These are phyloP conservation scores for Cricetomys ansorgei DNA, from an alignment of 2,113 vertebrate species.

Conservation along the genomic window DNA sequence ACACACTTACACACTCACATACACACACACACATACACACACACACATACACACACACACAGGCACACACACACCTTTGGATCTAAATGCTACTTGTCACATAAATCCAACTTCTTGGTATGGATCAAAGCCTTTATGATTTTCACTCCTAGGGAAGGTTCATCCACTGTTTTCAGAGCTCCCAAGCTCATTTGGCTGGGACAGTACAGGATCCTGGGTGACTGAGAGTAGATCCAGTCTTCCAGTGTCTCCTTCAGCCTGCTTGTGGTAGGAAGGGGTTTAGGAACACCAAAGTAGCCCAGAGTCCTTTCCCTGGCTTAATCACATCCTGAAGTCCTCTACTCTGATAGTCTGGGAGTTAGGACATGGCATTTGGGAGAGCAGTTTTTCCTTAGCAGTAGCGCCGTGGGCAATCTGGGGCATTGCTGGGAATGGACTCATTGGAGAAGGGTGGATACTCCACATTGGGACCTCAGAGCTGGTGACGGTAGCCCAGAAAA, in stretches of 20 bases:
- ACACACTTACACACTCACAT: not conserved
- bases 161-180: not conserved
- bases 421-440: not conserved
- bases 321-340: not conserved
- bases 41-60: not conserved
- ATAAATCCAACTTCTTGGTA: not conserved
- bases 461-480: not conserved
- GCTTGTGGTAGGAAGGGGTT: not conserved
- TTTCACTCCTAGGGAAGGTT: not conserved
- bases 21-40: not conserved
- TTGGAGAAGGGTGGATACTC: not conserved
- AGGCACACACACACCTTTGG: too few species aligned
- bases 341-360: rapidly evolving
- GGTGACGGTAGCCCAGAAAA: too few species aligned
- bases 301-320: not conserved
- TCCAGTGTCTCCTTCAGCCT: not conserved
- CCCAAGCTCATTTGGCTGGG: not conserved
- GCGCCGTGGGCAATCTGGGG: too few species aligned
- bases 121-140: not conserved
- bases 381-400: too few species aligned
- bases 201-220: not conserved
- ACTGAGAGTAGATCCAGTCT: rapidly evolving
- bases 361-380: rapidly evolving
- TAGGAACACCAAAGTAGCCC: not conserved
- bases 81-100: not conserved